Base-by-base conservation (phyloP, 2,113 vertebrate genomes). In the Cinclus cinclus region DNA sequence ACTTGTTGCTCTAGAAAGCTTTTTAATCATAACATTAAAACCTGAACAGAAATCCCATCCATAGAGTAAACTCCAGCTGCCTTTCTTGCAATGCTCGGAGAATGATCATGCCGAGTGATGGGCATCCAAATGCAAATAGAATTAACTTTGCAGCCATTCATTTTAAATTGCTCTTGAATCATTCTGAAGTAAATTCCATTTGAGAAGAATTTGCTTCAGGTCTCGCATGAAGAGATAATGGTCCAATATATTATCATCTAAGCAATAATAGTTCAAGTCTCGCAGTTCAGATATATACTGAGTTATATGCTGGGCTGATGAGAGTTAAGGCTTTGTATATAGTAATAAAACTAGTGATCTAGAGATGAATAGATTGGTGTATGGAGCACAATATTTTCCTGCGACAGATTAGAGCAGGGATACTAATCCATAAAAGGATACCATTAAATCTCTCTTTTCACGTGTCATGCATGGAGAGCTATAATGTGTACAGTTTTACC, bases 111-210 rank as follows among this genome's bases (percentile, higher is more conserved):
- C 94, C 83, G 92, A 98, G 92, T 74, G 94, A 97, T 98, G 97
- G 95, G 96, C 96, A 96, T 96, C 96, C 95, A 98, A 97, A 98
- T 97, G 96, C 93, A 98, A 98, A 97, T 95, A 96, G 96, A 97
- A 98, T 98, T 98, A 98, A 96, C 96, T 97, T 95, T 97, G 82
- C 94, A 98, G 95, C 97, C 97, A 98, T 98, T 98, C 97, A 92
- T 98, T 98, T 97, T 96, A 97, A 98, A 98, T 97, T 97, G 96
- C 95, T 97, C 94, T 96, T 95, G 96, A 97, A 96, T 97, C 97
- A 97, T 96, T 97, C 94, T 89, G 93, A 97, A 97, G 96, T 97
- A 97, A 98, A 98, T 97, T 98, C 94, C 95, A 97, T 98, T 98
- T 97, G 91, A 96, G 93, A 95, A 97, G 95, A 98, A 96, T 97